Percentiles rank a stretch among this genome's conserved stretches.
Evolutionary conservation across 2,797 vertebrate genomes (phyloP).

Genomic region (Eidolon dupreanum): DNA sequence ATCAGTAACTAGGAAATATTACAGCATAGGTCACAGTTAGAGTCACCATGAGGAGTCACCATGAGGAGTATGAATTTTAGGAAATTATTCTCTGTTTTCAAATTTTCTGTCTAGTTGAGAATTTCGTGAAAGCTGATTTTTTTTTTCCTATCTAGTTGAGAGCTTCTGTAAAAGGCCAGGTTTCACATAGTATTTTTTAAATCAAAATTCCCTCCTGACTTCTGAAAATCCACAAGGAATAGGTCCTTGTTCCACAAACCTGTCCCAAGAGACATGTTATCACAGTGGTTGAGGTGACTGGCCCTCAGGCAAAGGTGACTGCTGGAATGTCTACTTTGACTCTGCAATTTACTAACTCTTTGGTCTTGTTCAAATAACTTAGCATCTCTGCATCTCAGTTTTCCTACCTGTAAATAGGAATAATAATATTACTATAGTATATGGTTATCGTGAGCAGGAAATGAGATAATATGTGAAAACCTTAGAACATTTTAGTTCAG

Average conservation of each 20-base stretch:
- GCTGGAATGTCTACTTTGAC: neutral
- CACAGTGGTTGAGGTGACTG: neutral
- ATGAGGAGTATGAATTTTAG: neutral
- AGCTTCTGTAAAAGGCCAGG: neutral
- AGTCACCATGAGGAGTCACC: neutral
- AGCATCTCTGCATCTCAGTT: neutral
- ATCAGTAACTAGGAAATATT: neutral
- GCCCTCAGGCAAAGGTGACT: neutral
- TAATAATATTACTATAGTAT: neutral
- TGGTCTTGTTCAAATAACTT: neutral
- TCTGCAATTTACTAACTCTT: neutral
- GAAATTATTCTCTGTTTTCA: neutral
- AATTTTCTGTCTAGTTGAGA: neutral
- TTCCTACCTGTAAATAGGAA: neutral
- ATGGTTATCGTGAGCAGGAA: neutral
- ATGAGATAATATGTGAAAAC: neutral
- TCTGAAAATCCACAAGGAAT: neutral
- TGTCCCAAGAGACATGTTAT: neutral
- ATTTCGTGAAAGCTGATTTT: conserved; percentile 10
- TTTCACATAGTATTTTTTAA: neutral
- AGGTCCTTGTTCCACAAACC: neutral
- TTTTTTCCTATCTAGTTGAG: neutral
- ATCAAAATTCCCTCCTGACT: neutral
- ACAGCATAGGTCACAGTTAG: neutral
- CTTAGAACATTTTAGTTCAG: neutral